Evolutionary conservation across 2,888 invertebrate genomes (phyloP).

Genomic region (Eupithecia inturbata): DNA sequence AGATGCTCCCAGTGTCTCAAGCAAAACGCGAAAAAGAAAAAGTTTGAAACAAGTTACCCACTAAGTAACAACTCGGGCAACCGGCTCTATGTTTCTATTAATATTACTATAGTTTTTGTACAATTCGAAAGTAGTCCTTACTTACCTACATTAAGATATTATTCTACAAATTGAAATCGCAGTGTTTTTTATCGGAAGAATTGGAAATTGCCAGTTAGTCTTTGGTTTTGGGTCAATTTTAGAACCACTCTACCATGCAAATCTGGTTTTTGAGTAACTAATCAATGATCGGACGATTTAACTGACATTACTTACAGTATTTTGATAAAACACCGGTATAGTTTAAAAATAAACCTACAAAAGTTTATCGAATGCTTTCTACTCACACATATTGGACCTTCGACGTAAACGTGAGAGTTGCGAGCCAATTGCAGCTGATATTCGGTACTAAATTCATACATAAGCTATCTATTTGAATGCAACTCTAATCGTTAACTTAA

Average conservation of each 20-base stretch:
- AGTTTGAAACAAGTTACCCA: conserved; percentile 25
- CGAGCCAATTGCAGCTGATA: no score
- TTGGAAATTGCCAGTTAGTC: neutral
- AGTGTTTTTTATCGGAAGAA: neutral
- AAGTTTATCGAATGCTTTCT: neutral
- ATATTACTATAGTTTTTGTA: neutral
- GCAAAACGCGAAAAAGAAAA: conserved; percentile 28
- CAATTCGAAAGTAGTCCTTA: conserved; percentile 3
- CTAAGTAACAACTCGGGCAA: conserved; percentile 8
- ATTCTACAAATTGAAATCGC: neutral
- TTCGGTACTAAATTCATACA: no score
- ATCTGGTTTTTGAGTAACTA: neutral
- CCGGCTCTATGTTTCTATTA: conserved; percentile 13
- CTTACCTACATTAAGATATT: neutral
- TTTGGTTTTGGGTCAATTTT: neutral
- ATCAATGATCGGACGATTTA: no score
- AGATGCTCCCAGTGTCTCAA: conserved; percentile 30
- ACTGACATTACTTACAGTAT: no score
- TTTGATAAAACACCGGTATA: no score
- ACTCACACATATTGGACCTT: no score
- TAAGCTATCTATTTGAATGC: neutral
- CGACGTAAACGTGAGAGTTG: no score
- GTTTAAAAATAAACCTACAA: no score
- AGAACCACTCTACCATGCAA: neutral
- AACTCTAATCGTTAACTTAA: neutral